These are phyloP conservation scores for Chionis minor DNA, from an alignment of 2,113 vertebrate genomes.

Conservation along the genomic window DNA sequence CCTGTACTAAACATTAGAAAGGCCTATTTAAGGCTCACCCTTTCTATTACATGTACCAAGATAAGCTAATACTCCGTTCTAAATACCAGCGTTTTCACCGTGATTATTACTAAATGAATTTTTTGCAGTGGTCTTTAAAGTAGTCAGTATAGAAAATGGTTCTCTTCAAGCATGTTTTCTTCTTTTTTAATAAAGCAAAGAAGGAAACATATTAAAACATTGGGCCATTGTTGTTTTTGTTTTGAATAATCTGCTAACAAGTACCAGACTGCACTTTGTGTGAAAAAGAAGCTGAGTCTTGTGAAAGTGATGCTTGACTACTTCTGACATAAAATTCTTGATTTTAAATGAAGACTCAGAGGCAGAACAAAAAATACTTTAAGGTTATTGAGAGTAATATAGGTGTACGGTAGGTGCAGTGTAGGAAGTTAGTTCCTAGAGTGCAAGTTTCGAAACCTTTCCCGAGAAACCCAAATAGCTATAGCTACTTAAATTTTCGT, in stretches of 20 bases:
- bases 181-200: background rate
- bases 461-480: background rate
- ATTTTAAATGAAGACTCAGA: background rate
- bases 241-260: background rate
- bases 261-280: accelerated
- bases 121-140: background rate
- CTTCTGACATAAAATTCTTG: background rate
- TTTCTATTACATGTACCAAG: background rate
- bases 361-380: background rate
- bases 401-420: background rate
- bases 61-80: background rate
- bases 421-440: background rate
- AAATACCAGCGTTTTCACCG: background rate
- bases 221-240: background rate
- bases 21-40: background rate
- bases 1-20: background rate
- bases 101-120: background rate
- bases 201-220: background rate
- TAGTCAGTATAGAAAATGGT: background rate
- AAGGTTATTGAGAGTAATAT: background rate
- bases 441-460: background rate
- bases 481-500: background rate
- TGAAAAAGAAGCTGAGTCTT: background rate
- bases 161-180: background rate
- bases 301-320: background rate